Conservation (phyloP, 2,797 vertebrate species). For the Brotula barbata region DNA sequence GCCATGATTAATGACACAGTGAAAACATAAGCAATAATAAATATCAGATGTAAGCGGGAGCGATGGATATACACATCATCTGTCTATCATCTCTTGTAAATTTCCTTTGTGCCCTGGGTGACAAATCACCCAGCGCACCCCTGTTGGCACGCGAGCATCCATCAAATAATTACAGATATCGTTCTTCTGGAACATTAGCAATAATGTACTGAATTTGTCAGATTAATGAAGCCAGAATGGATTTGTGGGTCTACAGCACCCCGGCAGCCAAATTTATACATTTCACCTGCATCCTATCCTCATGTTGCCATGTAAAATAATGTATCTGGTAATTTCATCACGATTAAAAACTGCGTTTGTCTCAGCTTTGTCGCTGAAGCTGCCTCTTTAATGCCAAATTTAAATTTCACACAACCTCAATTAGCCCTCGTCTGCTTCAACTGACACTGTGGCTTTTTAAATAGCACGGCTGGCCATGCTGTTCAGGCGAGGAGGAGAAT, state of each 20-base stretch:
- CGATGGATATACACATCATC: neutral
- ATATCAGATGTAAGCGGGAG: neutral
- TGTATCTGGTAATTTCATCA: conserved; percentile 17
- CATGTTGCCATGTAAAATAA: conserved; percentile 20
- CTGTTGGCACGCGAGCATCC: conserved; percentile 9
- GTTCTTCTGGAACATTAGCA: conserved; percentile 5
- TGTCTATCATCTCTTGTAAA: neutral
- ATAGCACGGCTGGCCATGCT: conserved; percentile 17
- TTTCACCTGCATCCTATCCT: conserved; percentile 9
- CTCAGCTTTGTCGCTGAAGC: conserved; percentile 9
- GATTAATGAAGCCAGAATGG: conserved; percentile 29
- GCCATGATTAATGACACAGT: conserved; percentile 2
- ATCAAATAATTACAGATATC: conserved; percentile 15
- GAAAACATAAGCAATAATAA: neutral
- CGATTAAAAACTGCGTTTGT: conserved; percentile 21
- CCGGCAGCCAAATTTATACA: conserved; percentile 21
- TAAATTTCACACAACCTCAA: conserved; percentile 47
- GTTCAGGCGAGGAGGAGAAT: conserved; percentile 8
- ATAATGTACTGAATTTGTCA: neutral
- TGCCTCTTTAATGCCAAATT: conserved; percentile 36
- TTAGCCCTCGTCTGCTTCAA: conserved; percentile 34
- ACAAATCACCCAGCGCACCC: conserved; percentile 5
- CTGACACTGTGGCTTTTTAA: conserved; percentile 26
- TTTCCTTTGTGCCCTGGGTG: neutral
- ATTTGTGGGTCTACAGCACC: conserved; percentile 17